A percentile compares a stretch with the other conserved stretches of the same genome.
Conservation (phyloP, 2,888 invertebrate species). For the Geotrupes spiniger region DNA sequence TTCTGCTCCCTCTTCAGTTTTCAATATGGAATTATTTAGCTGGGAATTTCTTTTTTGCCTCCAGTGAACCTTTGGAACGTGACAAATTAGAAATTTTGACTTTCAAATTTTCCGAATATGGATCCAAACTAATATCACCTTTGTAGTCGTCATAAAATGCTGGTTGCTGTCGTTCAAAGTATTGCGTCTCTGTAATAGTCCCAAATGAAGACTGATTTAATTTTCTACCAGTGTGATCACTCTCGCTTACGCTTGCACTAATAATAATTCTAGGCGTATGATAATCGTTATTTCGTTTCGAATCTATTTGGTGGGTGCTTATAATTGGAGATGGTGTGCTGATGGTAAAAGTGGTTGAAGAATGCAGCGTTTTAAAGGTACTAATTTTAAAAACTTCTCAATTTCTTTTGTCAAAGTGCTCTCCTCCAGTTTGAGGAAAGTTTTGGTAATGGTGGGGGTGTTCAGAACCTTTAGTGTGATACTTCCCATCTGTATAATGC, state of each 20-base stretch:
- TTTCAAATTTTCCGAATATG: too few relatives aligned
- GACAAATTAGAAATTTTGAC: too few relatives aligned
- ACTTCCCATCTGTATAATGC: constrained; percentile 29
- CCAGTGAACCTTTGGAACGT: constrained; percentile 61
- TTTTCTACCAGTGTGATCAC: constrained; percentile 68
- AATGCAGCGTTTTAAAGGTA: constrained; percentile 25
- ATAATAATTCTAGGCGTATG: constrained; percentile 64
- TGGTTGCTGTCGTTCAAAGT: constrained; percentile 53
- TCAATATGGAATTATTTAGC: constrained; percentile 34
- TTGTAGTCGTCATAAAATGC: constrained; percentile 72
- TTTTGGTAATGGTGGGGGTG: constrained; percentile 30
- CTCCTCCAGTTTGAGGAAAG: constrained; percentile 15
- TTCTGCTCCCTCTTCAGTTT: constrained; percentile 44
- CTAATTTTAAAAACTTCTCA: constrained; percentile 18
- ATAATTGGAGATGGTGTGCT: constrained; percentile 49
- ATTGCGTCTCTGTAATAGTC: constrained; percentile 55
- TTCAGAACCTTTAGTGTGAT: constrained; percentile 28
- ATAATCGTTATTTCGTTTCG: constrained; percentile 43
- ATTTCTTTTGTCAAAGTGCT: constrained; percentile 10
- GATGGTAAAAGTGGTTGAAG: constrained; percentile 38
- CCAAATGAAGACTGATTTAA: constrained; percentile 64
- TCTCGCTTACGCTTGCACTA: constrained; percentile 71
- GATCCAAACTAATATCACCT: constrained; percentile 70
- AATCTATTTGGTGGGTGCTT: constrained; percentile 40
- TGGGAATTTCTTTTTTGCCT: constrained; percentile 17